Percentiles rank a stretch among this genome's conserved stretches.
These are phyloP conservation scores for Drosophila imparisetae DNA, from an alignment of 2,888 invertebrate genomes.

Conservation along the genomic window DNA sequence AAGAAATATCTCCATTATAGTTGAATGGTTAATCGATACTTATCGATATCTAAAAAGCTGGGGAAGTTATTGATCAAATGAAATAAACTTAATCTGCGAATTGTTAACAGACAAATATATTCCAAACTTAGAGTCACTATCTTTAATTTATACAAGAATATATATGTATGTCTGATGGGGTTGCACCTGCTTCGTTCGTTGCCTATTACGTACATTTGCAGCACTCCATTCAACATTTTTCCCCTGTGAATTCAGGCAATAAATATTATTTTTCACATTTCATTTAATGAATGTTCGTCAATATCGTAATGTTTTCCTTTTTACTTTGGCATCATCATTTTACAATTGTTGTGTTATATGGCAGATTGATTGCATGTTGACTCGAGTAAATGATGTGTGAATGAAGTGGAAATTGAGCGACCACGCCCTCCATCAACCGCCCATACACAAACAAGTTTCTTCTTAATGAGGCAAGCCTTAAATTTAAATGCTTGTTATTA, in stretches of 20 bases:
- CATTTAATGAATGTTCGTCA: background rate
- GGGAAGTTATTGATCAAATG: background rate
- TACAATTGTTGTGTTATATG: conserved; percentile 35
- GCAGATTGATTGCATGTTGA: conserved; percentile 64
- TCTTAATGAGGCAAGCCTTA: conserved; percentile 47
- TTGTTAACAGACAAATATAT: too few species aligned
- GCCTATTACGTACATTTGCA: background rate
- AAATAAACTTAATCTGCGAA: too few species aligned
- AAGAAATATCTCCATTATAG: too few species aligned
- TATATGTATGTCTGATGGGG: background rate
- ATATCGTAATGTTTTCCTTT: background rate
- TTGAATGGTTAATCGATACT: background rate
- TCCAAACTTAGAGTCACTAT: background rate
- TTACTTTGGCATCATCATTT: conserved; percentile 24
- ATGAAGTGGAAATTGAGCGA: conserved; percentile 45
- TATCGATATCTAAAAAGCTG: background rate
- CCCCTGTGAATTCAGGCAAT: background rate
- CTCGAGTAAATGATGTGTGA: conserved; percentile 50
- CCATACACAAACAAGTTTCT: conserved; percentile 21
- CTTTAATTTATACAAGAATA: background rate
- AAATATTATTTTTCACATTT: background rate
- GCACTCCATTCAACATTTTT: background rate
- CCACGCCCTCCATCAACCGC: conserved; percentile 4
- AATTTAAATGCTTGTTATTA: conserved; percentile 72
- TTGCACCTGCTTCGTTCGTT: background rate